Evolutionary conservation across 2,113 vertebrate species (phyloP).

Genomic region (Eonycteris spelaea): DNA sequence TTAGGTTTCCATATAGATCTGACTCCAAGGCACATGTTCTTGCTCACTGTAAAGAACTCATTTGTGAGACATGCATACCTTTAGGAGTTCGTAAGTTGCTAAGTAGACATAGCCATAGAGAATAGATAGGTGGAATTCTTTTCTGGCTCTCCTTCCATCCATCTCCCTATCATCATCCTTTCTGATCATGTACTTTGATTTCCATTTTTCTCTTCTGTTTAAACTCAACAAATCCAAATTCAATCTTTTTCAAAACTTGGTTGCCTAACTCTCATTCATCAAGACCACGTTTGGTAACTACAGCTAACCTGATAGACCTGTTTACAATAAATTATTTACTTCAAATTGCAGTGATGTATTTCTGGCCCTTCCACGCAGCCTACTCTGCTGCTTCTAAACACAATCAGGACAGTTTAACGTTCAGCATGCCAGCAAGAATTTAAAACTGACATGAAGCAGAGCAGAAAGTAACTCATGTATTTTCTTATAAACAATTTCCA

Average conservation of each 20-base stretch:
- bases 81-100: neutral
- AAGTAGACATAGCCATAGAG: neutral
- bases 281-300: neutral
- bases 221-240: neutral
- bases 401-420: neutral
- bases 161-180: neutral
- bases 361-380: neutral
- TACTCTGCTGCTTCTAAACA: neutral
- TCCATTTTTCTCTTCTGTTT: conserved; percentile 13
- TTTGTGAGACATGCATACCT: neutral
- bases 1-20: neutral
- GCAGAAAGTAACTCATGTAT: neutral
- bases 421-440: neutral
- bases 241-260: neutral
- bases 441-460: conserved; percentile 27
- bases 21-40: neutral
- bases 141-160: neutral
- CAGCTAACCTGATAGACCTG: neutral
- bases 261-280: neutral
- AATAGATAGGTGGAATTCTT: neutral
- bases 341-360: neutral
- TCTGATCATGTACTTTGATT: neutral
- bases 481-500: conserved; percentile 30
- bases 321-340: conserved; percentile 3
- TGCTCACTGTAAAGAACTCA: neutral